Conservation (phyloP, 2,888 invertebrate species). For the Orchestes rusci region DNA sequence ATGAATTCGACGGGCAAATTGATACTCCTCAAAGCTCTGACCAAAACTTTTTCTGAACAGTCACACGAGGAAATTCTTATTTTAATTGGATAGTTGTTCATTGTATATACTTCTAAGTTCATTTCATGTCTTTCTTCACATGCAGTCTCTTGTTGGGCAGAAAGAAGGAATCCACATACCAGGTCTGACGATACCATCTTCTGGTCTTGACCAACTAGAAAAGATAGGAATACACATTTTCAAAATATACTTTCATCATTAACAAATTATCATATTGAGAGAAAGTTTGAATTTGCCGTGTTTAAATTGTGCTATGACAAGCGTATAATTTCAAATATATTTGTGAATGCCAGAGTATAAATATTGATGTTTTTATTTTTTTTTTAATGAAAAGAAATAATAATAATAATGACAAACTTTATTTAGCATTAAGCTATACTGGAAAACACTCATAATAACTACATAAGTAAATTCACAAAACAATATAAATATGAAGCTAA, state of each 20-base stretch:
- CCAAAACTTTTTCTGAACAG: conserved; percentile 73
- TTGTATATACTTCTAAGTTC: conserved; percentile 72
- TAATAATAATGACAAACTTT: too few species aligned
- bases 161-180: conserved; percentile 79
- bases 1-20: conserved; percentile 72
- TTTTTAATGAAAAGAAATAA: too few species aligned
- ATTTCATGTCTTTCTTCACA: conserved; percentile 61
- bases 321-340: too few species aligned
- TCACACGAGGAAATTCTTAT: conserved; percentile 75
- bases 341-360: too few species aligned
- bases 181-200: conserved; percentile 70
- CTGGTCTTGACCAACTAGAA: conserved; percentile 76
- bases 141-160: conserved; percentile 86
- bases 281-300: not conserved
- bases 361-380: too few species aligned
- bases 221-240: too few species aligned
- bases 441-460: too few species aligned
- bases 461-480: too few species aligned
- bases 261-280: too few species aligned
- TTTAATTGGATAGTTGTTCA: conserved; percentile 81
- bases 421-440: too few species aligned
- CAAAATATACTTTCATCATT: too few species aligned
- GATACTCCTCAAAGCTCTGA: conserved; percentile 75
- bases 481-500: too few species aligned
- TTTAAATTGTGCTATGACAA: not conserved